Evolutionary conservation across 2,113 vertebrate genomes (phyloP).

Genomic region (Ailurus styani): DNA sequence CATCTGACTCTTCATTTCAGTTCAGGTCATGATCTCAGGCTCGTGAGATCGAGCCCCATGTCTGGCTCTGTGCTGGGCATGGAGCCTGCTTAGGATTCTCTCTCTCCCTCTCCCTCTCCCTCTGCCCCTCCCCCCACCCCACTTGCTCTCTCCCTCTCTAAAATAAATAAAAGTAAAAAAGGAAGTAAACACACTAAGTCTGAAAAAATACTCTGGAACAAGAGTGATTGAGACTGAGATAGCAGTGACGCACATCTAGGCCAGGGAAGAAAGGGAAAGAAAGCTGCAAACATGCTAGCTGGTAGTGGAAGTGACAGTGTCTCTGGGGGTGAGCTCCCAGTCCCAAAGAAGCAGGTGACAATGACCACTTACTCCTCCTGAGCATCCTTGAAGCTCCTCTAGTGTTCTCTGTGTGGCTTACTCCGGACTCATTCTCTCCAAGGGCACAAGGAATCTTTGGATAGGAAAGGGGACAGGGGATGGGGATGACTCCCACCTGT

Average conservation of each 20-base stretch:
- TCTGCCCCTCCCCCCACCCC: neutral
- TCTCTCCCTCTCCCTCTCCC: neutral
- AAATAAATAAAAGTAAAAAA: neutral
- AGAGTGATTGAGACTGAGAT: neutral
- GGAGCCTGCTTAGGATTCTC: neutral
- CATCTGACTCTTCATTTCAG: neutral
- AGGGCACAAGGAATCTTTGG: neutral
- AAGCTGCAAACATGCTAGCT: neutral
- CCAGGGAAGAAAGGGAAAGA: neutral
- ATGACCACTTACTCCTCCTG: neutral
- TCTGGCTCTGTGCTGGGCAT: neutral
- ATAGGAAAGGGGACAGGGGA: neutral
- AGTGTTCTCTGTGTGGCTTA: neutral
- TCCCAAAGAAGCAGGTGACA: neutral
- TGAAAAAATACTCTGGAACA: neutral
- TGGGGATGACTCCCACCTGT: neutral
- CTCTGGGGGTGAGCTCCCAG: neutral
- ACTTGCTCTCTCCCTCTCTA: neutral
- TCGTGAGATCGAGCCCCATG: neutral
- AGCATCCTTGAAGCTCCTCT: neutral
- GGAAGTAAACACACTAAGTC: neutral
- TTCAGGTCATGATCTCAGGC: neutral
- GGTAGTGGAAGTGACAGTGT: neutral
- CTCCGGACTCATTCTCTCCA: neutral
- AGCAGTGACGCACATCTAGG: neutral